Percentiles rank a stretch among this genome's conserved stretches.
phyloP scores from a whole-genome alignment of 2,888 invertebrate species.

The Agrotis clavis region DNA sequence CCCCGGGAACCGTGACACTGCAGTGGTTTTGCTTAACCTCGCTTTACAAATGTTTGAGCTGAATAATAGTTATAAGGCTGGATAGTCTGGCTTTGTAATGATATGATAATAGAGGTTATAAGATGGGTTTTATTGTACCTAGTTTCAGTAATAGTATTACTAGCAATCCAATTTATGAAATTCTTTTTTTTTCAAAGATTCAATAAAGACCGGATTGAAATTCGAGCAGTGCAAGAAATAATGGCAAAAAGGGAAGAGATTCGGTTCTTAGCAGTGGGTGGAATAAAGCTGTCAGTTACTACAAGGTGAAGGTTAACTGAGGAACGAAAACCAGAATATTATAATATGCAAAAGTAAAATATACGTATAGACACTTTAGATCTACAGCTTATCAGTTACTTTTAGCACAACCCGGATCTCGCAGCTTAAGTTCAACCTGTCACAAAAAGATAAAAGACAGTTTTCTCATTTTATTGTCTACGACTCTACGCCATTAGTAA shows the following conservation, averaged over 20 bases:
- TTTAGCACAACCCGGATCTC: constrained; percentile 36
- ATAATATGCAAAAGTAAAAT: too few relatives aligned
- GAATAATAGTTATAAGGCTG: constrained; percentile 56
- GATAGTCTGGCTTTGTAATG: constrained; percentile 32
- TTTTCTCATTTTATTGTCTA: constrained; percentile 36
- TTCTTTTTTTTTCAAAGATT: background rate
- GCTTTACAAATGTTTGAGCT: constrained; percentile 62
- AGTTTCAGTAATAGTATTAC: background rate
- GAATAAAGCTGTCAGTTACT: too few relatives aligned
- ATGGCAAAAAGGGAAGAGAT: too few relatives aligned
- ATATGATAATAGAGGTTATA: constrained; percentile 35
- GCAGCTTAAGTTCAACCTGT: background rate
- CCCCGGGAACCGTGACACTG: constrained; percentile 75
- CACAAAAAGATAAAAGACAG: constrained; percentile 29
- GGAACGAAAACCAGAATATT: background rate
- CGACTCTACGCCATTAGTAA: constrained; percentile 25
- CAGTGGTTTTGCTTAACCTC: constrained; percentile 58
- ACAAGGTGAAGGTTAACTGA: too few relatives aligned
- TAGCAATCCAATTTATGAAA: background rate
- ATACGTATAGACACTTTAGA: background rate
- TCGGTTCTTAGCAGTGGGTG: too few relatives aligned
- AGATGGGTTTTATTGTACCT: background rate
- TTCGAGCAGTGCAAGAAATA: too few relatives aligned
- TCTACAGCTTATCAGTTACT: background rate
- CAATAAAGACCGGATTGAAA: too few relatives aligned